Evolutionary conservation across 2,113 vertebrate genomes (phyloP).

Genomic region (Delphinapterus leucas): DNA sequence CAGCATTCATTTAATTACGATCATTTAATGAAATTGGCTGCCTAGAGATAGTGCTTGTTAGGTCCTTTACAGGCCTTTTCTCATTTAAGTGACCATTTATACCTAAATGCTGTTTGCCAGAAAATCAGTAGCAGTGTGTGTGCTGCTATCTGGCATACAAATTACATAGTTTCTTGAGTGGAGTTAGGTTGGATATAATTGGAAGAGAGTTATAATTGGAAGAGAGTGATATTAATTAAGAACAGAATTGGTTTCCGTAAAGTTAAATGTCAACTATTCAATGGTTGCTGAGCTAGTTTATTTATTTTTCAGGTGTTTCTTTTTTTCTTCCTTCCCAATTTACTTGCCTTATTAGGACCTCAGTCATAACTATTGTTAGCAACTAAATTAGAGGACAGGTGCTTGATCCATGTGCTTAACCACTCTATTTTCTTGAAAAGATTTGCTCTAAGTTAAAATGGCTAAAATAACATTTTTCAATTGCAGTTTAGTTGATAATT

Average conservation of each 20-base stretch:
- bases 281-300: background rate
- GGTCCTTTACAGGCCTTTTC: background rate
- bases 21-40: background rate
- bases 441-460: background rate
- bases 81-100: background rate
- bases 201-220: background rate
- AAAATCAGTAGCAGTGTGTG: background rate
- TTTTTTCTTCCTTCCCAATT: background rate
- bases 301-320: background rate
- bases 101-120: background rate
- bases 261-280: background rate
- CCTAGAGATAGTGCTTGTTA: background rate
- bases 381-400: background rate
- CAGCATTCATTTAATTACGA: slow-evolving; percentile 52
- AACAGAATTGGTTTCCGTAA: slow-evolving; percentile 8
- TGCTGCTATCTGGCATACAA: background rate
- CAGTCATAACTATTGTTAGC: background rate
- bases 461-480: background rate
- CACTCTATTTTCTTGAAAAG: slow-evolving; percentile 26
- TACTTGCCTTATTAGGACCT: background rate
- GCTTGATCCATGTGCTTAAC: background rate
- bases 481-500: background rate
- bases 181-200: background rate
- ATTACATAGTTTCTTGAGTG: background rate
- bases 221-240: background rate